Base-by-base conservation (phyloP, 2,888 invertebrate species). In the Conus canariensis region DNA sequence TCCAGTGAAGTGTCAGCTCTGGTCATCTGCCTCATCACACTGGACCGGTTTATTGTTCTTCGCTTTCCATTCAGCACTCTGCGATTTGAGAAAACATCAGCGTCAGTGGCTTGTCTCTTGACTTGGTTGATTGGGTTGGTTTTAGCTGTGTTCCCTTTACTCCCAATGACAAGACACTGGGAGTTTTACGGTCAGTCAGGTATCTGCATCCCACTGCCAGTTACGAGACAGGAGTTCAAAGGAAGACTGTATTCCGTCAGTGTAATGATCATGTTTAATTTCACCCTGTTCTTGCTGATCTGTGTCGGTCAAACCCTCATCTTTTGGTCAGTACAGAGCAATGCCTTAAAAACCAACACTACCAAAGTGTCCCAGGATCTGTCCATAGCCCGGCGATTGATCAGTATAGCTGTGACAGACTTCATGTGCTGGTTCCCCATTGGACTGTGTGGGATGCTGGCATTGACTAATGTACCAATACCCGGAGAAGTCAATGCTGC, bases 1-100 rank as follows among this genome's bases (percentile, higher is more conserved):
- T 97, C 97, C 90, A 97, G 97, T 91, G 97, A 97, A 94, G 97
- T 97, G 6, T 97, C 97, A 0, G 97, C 97, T 2, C 94, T 97
- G 91, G 97, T 97, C 88, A 96, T 97, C 22, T 97, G 97, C 0
- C 93, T 97, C 91, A 97, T 97, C 89, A 97, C 97, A 0, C 97
- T 97, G 96, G 97, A 97, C 94, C 97, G 97, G 19, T 97, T 97
- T 92, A 96, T 97, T 92, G 97, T 97, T 0, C 97, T 97, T 77
- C 97, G 97, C 22, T 96, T 97, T 92, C 97, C 97, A 22, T 95
- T 97, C 87, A 97, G 91, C 30, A 88, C 90, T n/a, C 70, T 92
- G n/a, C 90, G 90, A 19, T 93, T 96, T 60, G 94, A 93, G 12
- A 85, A 91, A 12, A 92, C 92, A 25, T 92, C 90, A 12, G 94